phyloP scores from a whole-genome alignment of 2,113 vertebrate genomes.

The Hypocryptadius cinnamomeus region DNA sequence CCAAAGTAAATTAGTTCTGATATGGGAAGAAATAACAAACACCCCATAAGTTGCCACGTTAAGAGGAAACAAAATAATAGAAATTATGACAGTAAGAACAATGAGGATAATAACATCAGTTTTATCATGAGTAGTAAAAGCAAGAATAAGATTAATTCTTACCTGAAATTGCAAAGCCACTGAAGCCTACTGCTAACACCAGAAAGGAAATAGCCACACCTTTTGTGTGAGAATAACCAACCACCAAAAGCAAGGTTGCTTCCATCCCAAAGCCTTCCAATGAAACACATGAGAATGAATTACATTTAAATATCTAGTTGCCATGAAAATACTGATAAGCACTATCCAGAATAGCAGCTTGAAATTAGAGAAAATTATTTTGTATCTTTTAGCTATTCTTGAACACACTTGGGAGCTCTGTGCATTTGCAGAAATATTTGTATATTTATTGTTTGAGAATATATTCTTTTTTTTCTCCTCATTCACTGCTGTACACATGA shows the following conservation, averaged over 20 bases:
- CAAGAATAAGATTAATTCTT: slow-evolving; percentile 5
- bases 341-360: background rate
- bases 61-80: background rate
- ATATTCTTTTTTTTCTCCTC: background rate
- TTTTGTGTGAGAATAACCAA: slow-evolving; percentile 93
- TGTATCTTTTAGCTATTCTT: background rate
- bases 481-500: background rate
- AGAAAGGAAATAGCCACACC: slow-evolving; percentile 92
- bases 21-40: background rate
- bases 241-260: slow-evolving; percentile 91
- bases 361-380: background rate
- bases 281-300: background rate
- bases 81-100: background rate
- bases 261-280: slow-evolving; percentile 95
- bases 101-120: background rate
- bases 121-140: background rate
- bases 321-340: background rate
- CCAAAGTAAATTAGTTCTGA: background rate
- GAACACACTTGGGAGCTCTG: background rate
- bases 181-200: slow-evolving; percentile 95
- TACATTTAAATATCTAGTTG: background rate
- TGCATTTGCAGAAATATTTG: background rate
- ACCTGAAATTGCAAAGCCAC: slow-evolving; percentile 99
- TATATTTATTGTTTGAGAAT: background rate
- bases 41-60: background rate